Percentiles rank a stretch among this genome's conserved stretches.
phyloP scores from a whole-genome alignment of 2,113 vertebrate species.

The Eurypyga helias region DNA sequence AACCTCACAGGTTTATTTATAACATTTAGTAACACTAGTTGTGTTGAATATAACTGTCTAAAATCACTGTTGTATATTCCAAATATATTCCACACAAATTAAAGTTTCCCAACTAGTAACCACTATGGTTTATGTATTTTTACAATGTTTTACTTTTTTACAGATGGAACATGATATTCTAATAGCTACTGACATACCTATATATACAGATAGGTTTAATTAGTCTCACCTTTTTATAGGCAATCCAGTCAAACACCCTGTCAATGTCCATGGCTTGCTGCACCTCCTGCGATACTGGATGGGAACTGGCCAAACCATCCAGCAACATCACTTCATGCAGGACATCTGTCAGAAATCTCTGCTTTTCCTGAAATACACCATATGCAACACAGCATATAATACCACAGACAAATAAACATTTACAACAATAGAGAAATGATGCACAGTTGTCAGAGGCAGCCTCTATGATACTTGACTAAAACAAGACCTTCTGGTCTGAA shows the following conservation, averaged over 20 bases:
- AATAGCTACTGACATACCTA: neutral
- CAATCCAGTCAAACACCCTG: slow-evolving; percentile 97
- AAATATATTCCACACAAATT: neutral
- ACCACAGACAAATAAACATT: neutral
- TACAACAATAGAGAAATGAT: neutral
- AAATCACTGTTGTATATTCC: neutral
- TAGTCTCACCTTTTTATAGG: slow-evolving; percentile 92
- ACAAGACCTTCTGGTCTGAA: neutral
- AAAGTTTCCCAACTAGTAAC: neutral
- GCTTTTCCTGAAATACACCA: slow-evolving; percentile 90
- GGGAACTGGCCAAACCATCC: slow-evolving; percentile 92
- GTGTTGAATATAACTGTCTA: neutral
- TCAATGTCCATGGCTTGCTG: slow-evolving; percentile 91
- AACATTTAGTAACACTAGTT: neutral
- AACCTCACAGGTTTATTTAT: neutral
- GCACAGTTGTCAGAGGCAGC: neutral
- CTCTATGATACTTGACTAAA: neutral
- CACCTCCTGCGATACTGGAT: slow-evolving; percentile 96
- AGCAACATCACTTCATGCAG: slow-evolving; percentile 97
- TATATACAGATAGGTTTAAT: neutral
- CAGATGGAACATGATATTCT: neutral
- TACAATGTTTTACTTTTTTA: neutral
- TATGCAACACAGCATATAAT: slow-evolving; percentile 12
- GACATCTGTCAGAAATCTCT: slow-evolving; percentile 96
- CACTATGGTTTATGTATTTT: fast-evolving